Evolutionary conservation across 2,888 invertebrate genomes (phyloP).

Genomic region (Coremacera marginata): DNA sequence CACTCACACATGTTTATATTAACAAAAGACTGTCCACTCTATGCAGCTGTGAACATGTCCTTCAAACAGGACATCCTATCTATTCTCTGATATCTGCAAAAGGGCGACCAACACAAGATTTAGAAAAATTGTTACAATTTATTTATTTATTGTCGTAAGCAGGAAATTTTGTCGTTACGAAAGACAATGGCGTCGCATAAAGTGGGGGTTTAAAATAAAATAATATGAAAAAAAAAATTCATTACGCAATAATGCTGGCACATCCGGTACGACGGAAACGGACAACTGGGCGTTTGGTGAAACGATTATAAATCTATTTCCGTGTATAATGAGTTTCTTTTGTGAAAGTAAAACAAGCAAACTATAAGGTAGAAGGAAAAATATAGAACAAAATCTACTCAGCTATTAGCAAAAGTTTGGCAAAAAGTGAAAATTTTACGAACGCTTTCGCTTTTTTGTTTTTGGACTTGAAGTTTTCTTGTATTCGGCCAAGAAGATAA

Average conservation of each 20-base stretch:
- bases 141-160: conserved; percentile 5
- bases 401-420: not conserved
- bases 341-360: not conserved
- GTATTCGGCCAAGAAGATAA: too few species aligned
- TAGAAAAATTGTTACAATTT: conserved; percentile 27
- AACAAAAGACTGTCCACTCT: not conserved
- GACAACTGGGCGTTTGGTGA: not conserved
- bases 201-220: too few species aligned
- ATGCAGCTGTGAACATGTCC: not conserved
- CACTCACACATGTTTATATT: not conserved
- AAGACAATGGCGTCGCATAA: conserved; percentile 1
- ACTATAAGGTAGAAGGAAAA: not conserved
- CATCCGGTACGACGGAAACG: not conserved
- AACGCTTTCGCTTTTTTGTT: too few species aligned
- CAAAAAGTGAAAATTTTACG: not conserved
- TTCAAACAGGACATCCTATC: conserved; percentile 11
- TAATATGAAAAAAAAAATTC: not conserved
- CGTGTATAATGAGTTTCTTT: not conserved
- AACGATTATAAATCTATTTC: conserved; percentile 39
- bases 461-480: too few species aligned
- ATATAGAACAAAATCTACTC: not conserved
- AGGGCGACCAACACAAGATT: not conserved
- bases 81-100: not conserved
- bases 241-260: conserved; percentile 8
- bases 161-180: not conserved